Conservation (phyloP, 2,113 vertebrate genomes). For the Semicossyphus pulcher region DNA sequence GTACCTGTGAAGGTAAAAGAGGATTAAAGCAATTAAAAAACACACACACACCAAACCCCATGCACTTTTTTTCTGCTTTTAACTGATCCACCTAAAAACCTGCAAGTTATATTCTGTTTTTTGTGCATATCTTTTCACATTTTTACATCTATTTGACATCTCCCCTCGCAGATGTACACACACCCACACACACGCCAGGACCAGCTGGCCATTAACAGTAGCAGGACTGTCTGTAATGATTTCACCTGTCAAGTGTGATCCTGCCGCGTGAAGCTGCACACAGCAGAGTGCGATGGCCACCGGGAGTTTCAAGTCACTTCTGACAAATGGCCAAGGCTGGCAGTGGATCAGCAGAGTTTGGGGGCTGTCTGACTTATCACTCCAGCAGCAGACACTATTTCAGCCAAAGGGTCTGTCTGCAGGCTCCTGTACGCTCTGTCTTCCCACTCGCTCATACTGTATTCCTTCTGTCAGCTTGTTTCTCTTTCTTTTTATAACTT, state of each 20-base stretch:
- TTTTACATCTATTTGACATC: constrained; percentile 47
- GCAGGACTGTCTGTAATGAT: constrained; percentile 60
- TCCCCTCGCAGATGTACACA: constrained; percentile 11
- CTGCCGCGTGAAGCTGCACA: constrained; percentile 48
- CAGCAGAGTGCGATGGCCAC: constrained; percentile 65
- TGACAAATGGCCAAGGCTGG: constrained; percentile 78
- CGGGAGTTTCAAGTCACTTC: constrained; percentile 73
- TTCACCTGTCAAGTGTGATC: constrained; percentile 72
- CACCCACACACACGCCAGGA: constrained; percentile 26
- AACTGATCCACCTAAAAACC: not conserved
- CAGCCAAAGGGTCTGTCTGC: constrained; percentile 70
- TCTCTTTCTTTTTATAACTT: constrained; percentile 19
- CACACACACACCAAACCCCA: not conserved
- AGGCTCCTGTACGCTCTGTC: constrained; percentile 45
- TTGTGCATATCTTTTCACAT: constrained; percentile 34
- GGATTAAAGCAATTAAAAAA: not conserved
- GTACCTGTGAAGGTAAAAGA: not conserved
- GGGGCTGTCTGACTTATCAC: constrained; percentile 76
- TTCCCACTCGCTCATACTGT: constrained; percentile 26
- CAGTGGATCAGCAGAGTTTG: constrained; percentile 73
- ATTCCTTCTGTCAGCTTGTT: constrained; percentile 31
- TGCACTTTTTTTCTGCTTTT: not conserved
- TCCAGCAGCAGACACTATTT: constrained; percentile 73
- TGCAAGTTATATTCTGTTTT: not conserved
- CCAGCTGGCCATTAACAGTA: constrained; percentile 58